Conservation (phyloP, 2,888 invertebrate genomes). For the Ochropleura leucogaster region DNA sequence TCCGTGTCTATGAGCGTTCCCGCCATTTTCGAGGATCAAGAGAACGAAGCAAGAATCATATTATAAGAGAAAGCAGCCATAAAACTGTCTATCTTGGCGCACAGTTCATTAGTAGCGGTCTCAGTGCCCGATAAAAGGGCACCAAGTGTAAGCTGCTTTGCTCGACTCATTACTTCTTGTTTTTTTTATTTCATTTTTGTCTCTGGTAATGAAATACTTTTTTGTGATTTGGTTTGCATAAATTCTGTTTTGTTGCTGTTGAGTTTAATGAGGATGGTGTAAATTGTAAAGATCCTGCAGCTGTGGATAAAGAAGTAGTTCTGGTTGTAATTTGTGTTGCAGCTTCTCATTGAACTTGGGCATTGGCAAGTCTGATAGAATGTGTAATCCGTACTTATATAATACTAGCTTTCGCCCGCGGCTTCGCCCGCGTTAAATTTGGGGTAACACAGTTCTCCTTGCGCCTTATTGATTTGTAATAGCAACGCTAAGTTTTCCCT, state of each 20-base stretch:
- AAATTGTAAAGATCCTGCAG: not conserved
- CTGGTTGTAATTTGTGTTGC: not conserved
- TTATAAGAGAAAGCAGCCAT: constrained; percentile 62
- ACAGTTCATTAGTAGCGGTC: constrained; percentile 76
- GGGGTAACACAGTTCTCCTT: no score
- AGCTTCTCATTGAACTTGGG: not conserved
- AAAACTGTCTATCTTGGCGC: constrained; percentile 77
- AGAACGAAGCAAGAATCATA: constrained; percentile 40
- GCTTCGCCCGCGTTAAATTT: no score
- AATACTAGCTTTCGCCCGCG: no score
- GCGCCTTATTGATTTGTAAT: no score
- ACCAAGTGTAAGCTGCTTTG: constrained; percentile 72
- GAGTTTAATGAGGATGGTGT: constrained; percentile 32
- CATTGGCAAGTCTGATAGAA: not conserved
- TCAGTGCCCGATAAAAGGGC: constrained; percentile 69
- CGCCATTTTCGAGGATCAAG: constrained; percentile 39
- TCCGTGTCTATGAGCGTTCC: constrained; percentile 18
- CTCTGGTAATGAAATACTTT: constrained; percentile 53
- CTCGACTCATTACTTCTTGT: constrained; percentile 67
- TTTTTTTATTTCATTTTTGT: constrained; percentile 54
- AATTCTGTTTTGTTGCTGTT: constrained; percentile 49
- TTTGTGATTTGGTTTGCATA: constrained; percentile 48
- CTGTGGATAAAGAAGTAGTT: not conserved
- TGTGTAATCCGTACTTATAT: no score
- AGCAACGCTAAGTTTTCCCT: no score